Base-by-base conservation (phyloP, 2,113 vertebrate species). In the Sceloporus tristichus region DNA sequence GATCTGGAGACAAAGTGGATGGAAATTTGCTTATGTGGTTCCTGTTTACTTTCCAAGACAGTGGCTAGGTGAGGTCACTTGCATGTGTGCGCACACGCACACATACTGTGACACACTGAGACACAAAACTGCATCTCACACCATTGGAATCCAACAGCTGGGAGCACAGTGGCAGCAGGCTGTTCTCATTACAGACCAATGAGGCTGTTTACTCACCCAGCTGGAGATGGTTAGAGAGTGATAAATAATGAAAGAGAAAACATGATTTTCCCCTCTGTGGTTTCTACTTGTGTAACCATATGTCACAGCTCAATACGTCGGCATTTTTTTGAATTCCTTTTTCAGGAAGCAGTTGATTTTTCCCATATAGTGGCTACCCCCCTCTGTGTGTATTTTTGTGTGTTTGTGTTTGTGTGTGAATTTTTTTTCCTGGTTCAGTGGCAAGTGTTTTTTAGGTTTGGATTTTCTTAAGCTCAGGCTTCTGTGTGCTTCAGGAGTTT, bases 121-220 rank as follows among this genome's bases (percentile, higher is more conserved):
- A 68, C 84, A 85, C 77, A 77, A 88, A 87, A 87, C 6, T 81
- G 62, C 73, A 5, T 78, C 91, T 65, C 76, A 92, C 92, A 70
- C 92, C 79, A 77, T 87, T 91, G 91, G 95, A 96, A 93, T 95
- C 94, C 90, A 75, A 93, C 95, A 95, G 94, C 96, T 87, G 87
- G 80, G 95, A 96, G 97, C 96, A 96, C 94, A 96, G 95, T 92
- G 95, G 96, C 96, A 96, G 95, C 96, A 97, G 96, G 96, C 96
- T 97, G 97, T 96, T 97, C 97, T 97, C 95, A 98, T 98, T 98
- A 98, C 96, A 95, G 96, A 95, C 95, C 97, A 97, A 97, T 97
- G 97, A 97, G 98, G 96, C 97, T 98, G 97, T 98, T 98, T 98
- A 98, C 97, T 97, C 97, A 96, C 96, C 96, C 98, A 98, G 98